Evolutionary conservation across 2,797 vertebrate species (phyloP).

Genomic region (Hapalemur alaotrensis): DNA sequence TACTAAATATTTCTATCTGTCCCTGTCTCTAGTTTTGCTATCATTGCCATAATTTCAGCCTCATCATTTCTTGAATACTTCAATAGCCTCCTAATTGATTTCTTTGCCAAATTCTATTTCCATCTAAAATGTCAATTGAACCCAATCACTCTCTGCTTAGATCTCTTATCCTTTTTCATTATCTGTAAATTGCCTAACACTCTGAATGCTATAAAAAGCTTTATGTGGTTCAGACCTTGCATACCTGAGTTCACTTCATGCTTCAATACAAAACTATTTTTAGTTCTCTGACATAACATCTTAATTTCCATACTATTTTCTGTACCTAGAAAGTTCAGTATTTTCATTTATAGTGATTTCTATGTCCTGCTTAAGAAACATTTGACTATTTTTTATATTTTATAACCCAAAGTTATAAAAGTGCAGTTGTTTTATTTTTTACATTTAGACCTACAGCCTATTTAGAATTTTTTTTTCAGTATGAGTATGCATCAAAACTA

Average conservation of each 20-base stretch:
- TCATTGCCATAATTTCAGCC: not conserved
- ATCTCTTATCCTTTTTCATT: not conserved
- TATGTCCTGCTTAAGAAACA: not conserved
- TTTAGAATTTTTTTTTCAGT: not conserved
- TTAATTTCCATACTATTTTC: not conserved
- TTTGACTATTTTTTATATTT: not conserved
- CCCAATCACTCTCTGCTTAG: not conserved
- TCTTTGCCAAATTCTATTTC: constrained; percentile 3
- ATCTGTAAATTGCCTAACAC: not conserved
- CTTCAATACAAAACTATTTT: not conserved
- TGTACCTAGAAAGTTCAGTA: not conserved
- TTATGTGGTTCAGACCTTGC: not conserved
- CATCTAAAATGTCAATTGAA: not conserved
- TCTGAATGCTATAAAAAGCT: not conserved
- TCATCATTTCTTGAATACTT: not conserved
- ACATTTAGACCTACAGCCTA: not conserved
- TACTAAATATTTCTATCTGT: not conserved
- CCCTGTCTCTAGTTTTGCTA: not conserved
- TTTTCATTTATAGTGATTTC: not conserved
- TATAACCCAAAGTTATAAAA: not conserved
- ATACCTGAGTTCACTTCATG: not conserved
- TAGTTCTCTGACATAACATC: not conserved
- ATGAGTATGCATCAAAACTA: not conserved
- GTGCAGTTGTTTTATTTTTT: not conserved
- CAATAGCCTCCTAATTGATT: not conserved